phyloP scores from a whole-genome alignment of 37 sponge, comb jelly and placozoan species.

The Aplysina aerophoba region DNA sequence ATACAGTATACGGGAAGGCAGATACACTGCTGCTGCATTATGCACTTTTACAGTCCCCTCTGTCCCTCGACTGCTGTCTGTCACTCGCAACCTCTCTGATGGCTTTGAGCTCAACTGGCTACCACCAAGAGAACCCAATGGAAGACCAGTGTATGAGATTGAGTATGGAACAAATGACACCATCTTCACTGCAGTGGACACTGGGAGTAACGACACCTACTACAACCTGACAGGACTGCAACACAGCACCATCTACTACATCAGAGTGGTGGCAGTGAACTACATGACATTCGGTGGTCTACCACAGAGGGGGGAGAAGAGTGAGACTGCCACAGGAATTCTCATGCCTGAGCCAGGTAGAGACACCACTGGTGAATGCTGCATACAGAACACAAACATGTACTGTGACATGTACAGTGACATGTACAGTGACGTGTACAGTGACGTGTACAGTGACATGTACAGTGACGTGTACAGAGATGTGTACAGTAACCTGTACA shows the following conservation, averaged over 20 bases:
- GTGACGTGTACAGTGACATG: neutral
- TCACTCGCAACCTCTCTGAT: slow-evolving; percentile 10
- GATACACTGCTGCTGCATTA: too few relatives aligned
- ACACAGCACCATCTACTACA: slow-evolving; percentile 17
- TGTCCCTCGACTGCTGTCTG: slow-evolving; percentile 9
- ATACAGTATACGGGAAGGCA: too few relatives aligned
- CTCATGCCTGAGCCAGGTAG: too few relatives aligned
- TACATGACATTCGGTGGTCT: neutral
- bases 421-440: too few relatives aligned
- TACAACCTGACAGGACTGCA: slow-evolving; percentile 35
- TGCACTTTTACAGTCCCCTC: neutral
- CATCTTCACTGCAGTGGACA: neutral
- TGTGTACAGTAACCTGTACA: too few relatives aligned
- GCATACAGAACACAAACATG: too few relatives aligned
- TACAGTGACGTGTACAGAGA: neutral
- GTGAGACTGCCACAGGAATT: too few relatives aligned
- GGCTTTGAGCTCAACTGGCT: slow-evolving; percentile 36
- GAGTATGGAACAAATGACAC: slow-evolving; percentile 31
- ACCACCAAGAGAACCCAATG: slow-evolving; percentile 31
- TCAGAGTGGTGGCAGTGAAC: slow-evolving; percentile 28
- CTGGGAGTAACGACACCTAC: slow-evolving; percentile 12
- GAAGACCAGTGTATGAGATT: neutral
- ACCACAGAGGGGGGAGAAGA: neutral
- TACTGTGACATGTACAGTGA: too few relatives aligned
- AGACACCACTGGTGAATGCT: too few relatives aligned